Conservation (phyloP, 2,113 vertebrate genomes). For the Sorex fumeus region DNA sequence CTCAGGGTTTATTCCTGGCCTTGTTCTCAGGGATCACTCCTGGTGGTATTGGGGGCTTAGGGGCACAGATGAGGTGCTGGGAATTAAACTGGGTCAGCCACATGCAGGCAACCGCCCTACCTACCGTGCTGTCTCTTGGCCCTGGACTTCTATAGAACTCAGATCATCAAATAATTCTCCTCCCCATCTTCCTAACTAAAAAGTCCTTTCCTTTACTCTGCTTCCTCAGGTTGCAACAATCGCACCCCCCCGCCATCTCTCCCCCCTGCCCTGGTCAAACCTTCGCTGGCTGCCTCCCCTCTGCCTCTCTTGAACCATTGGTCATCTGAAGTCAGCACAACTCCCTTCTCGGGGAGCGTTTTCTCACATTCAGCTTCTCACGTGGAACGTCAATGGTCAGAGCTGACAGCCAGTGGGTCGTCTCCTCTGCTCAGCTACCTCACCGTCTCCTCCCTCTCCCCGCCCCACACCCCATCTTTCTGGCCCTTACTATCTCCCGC, state of each 20-base stretch:
- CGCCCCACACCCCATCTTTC: too few species aligned
- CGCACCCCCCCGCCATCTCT: too few species aligned
- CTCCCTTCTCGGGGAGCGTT: neutral
- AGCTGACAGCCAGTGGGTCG: neutral
- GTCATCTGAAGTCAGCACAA: neutral
- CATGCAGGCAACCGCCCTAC: too few species aligned
- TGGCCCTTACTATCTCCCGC: neutral
- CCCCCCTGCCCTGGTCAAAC: neutral
- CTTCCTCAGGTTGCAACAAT: neutral
- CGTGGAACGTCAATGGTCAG: neutral
- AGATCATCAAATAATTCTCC: neutral
- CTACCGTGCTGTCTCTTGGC: too few species aligned
- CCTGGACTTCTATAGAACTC: neutral
- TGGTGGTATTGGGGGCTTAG: too few species aligned
- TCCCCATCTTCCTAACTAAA: slow-evolving; percentile 33
- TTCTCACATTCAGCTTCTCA: neutral
- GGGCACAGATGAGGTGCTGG: too few species aligned
- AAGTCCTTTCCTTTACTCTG: neutral
- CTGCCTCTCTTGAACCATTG: neutral
- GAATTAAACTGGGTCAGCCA: too few species aligned
- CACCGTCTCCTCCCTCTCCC: too few species aligned
- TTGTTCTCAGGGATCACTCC: too few species aligned
- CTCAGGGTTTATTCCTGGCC: too few species aligned
- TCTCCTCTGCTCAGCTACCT: neutral
- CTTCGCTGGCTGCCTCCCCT: neutral